Base-by-base conservation (phyloP, 2,888 invertebrate genomes). In the Carabus problematicus region DNA sequence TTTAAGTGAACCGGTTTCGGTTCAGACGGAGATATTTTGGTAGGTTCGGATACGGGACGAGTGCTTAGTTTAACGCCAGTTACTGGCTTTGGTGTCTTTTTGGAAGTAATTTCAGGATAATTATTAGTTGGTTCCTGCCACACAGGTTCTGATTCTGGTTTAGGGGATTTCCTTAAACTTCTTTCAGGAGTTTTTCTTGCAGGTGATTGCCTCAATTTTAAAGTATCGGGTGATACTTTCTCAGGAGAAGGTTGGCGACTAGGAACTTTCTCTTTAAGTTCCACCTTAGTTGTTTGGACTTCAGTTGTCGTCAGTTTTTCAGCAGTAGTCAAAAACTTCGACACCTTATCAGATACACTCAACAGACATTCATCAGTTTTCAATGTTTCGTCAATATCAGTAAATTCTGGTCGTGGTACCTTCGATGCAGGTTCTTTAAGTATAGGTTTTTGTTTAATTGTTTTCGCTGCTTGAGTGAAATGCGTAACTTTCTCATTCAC, bases 301-400 rank as follows among this genome's bases (percentile, higher is more conserved):
- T 82, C 77, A 45, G 79, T 78, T 3, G 29, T 29, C 58, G 85
- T 85, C 0, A 84, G 79, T 71, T 84, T 86, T 77, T 89, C 88
- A 16, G 88, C 87, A 1, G 87, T 87, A 75, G 86, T 86, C 12
- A 88, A 82, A 74, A 89, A 89, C 59, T 87, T 84, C 72, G 85
- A 85, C 16, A 89, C 89, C 77, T 89, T 89, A 72, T 89, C 88
- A 68, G 88, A 88, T 1, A 89, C 88, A 74, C 86, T 89, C 29
- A 89, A 77, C 52, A 85, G 78, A 14, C 87, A 88, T 70, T 83
- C 86, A 71, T 89, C 88, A 74, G 85, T 84, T 74, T 70, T 75
- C 11, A 79, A 71, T 4, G 42, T 71, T 8, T 79, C 79, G 64
- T 76, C 77, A 1, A 77, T 71, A 29, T 75, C 72, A 12, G 66